Percentiles rank a stretch among this genome's conserved stretches.
Evolutionary conservation across 2,113 vertebrate genomes (phyloP).

Genomic region (Pterocles gutturalis): DNA sequence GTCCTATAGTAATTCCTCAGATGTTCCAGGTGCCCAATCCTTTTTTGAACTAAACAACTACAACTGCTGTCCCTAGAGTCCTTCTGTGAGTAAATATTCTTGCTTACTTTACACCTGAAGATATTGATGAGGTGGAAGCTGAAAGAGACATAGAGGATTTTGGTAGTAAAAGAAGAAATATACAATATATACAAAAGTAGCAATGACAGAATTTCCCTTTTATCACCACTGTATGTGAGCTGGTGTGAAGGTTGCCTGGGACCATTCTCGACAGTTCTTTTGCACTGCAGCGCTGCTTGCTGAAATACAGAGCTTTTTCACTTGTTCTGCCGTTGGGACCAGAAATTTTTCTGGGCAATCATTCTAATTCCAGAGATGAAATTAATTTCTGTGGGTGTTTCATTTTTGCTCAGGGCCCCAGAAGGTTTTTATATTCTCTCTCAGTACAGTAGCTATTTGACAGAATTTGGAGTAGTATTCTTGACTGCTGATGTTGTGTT

Average conservation of each 20-base stretch:
- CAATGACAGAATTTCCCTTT: neutral
- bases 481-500: neutral
- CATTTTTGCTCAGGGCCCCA: neutral
- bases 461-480: neutral
- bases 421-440: neutral
- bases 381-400: neutral
- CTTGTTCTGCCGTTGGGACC: accelerated
- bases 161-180: neutral
- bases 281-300: neutral
- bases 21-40: neutral
- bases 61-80: neutral
- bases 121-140: neutral
- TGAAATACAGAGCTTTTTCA: neutral
- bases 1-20: neutral
- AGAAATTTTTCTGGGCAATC: neutral
- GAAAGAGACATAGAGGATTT: neutral
- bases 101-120: neutral
- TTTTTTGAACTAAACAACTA: neutral
- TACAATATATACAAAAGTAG: neutral
- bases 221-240: neutral
- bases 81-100: neutral
- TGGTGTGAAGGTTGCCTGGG: neutral
- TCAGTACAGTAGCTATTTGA: neutral
- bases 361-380: neutral
- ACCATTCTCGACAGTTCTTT: neutral